Evolutionary conservation across 1,140 invertebrate genomes (phyloP).

Genomic region (Drosophila sucinea): DNA sequence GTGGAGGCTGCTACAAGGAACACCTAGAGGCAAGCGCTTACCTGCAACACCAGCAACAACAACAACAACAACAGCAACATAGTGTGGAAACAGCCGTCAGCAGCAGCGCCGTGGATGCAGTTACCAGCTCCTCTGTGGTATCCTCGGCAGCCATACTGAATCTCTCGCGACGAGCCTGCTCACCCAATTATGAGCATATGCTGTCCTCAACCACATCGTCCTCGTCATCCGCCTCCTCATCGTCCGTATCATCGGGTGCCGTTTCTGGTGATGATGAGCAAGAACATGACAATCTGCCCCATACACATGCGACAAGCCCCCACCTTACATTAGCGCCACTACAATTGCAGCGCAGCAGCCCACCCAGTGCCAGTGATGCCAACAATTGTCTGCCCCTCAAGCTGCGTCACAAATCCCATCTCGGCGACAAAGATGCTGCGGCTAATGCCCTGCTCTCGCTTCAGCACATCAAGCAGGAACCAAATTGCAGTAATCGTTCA

Average conservation of each 20-base stretch:
- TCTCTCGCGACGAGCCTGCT: constrained; percentile 85
- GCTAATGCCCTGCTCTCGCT: constrained; percentile 90
- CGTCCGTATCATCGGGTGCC: constrained; percentile 86
- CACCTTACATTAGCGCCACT: constrained; percentile 43
- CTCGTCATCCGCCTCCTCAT: constrained; percentile 52
- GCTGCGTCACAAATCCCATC: constrained; percentile 94
- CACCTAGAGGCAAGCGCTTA: constrained; percentile 52
- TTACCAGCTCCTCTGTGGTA: constrained; percentile 59
- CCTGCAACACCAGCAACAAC: constrained; percentile 35
- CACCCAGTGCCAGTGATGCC: constrained; percentile 55
- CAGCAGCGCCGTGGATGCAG: constrained; percentile 71
- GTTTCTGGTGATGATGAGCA: constrained; percentile 85
- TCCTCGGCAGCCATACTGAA: constrained; percentile 86
- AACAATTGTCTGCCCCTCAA: constrained; percentile 92
- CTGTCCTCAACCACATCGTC: constrained; percentile 71
- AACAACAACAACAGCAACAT: constrained; percentile 23
- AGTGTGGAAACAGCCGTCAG: constrained; percentile 54
- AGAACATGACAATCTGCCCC: constrained; percentile 57
- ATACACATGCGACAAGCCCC: constrained; percentile 28
- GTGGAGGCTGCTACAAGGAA: constrained; percentile 52
- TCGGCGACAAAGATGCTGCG: constrained; percentile 93
- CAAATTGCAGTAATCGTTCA: constrained; percentile 86
- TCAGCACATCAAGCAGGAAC: constrained; percentile 93
- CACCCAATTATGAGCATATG: constrained; percentile 74
- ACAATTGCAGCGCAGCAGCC: constrained; percentile 33